phyloP scores from a whole-genome alignment of 2,888 invertebrate genomes.

The Cheilosia vulpina region DNA sequence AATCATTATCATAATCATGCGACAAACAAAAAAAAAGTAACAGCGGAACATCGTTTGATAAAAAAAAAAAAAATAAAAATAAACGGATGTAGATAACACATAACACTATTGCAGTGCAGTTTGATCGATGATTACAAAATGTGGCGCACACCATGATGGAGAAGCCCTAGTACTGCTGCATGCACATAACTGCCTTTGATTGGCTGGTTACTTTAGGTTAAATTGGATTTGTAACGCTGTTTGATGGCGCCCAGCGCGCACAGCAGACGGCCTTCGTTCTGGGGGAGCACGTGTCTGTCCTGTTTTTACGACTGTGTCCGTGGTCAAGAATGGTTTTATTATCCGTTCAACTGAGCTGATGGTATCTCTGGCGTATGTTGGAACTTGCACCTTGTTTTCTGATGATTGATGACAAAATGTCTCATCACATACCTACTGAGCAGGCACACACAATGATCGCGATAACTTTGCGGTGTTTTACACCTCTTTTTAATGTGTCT shows the following conservation, averaged over 20 bases:
- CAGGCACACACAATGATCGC: neutral
- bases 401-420: slow-evolving; percentile 30
- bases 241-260: slow-evolving; percentile 1
- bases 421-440: neutral
- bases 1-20: slow-evolving; percentile 26
- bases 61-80: neutral
- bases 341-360: slow-evolving; percentile 27
- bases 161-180: slow-evolving; percentile 25
- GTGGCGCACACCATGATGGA: slow-evolving; percentile 6
- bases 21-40: neutral
- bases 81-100: slow-evolving; percentile 50
- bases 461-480: slow-evolving; percentile 19
- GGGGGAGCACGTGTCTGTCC: slow-evolving; percentile 13
- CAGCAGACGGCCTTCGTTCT: slow-evolving; percentile 37
- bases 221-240: slow-evolving; percentile 42
- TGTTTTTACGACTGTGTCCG: neutral
- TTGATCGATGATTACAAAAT: slow-evolving; percentile 33
- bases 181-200: slow-evolving; percentile 6
- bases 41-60: slow-evolving; percentile 53
- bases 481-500: slow-evolving; percentile 23
- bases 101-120: slow-evolving; percentile 38
- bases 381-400: slow-evolving; percentile 36
- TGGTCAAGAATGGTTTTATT: slow-evolving; percentile 28
- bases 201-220: slow-evolving; percentile 8
- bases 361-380: neutral